Conservation (phyloP, 2,113 vertebrate species). For the Miniopterus natalensis region DNA sequence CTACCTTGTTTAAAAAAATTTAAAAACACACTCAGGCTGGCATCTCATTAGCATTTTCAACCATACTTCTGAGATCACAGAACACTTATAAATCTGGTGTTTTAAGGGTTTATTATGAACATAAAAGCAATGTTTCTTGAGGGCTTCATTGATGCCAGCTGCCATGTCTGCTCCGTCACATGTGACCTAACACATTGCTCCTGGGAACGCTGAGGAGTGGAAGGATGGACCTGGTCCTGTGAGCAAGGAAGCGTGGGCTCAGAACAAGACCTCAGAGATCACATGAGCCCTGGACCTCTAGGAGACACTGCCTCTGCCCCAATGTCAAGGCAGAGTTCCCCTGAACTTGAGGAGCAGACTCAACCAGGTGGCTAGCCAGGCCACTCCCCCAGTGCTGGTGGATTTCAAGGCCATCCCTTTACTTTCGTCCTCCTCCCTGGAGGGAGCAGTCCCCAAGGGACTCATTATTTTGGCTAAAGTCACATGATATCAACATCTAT, state of each 20-base stretch:
- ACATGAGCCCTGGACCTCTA: fast-evolving
- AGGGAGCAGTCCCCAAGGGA: neutral
- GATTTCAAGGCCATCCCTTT: neutral
- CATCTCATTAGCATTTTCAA: neutral
- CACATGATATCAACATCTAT: fast-evolving
- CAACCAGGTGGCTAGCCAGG: neutral
- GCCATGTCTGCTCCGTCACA: fast-evolving
- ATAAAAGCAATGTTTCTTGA: neutral
- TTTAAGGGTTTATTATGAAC: neutral
- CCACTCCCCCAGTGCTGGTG: fast-evolving
- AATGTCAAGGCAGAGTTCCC: neutral
- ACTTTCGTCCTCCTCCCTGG: neutral
- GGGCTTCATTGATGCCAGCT: neutral
- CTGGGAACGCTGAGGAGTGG: neutral
- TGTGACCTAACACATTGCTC: fast-evolving
- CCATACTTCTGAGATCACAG: neutral
- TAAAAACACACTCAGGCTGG: neutral
- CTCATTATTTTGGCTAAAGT: neutral
- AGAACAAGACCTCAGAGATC: neutral
- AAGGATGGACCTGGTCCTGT: neutral
- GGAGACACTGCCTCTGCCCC: fast-evolving
- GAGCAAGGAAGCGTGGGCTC: neutral
- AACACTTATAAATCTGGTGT: neutral
- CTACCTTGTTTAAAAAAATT: neutral
- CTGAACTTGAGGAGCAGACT: neutral